These are phyloP conservation scores for Ranitomeya variabilis DNA, from an alignment of 2,113 vertebrate genomes.

Conservation along the genomic window DNA sequence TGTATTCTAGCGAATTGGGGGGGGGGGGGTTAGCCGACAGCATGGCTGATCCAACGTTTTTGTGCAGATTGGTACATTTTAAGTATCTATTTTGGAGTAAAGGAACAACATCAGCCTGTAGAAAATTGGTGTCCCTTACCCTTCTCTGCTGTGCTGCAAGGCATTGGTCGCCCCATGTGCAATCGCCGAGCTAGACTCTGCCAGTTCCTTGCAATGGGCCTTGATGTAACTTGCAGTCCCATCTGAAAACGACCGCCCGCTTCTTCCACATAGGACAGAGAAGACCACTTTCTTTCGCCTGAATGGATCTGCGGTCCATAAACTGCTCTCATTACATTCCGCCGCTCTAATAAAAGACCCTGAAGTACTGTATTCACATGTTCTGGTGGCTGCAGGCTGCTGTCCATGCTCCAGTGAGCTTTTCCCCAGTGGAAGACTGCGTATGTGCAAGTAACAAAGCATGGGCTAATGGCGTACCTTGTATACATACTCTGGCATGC, in stretches of 20 bases:
- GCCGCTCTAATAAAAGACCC: conserved; percentile 19
- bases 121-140: neutral
- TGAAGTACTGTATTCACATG: conserved; percentile 66
- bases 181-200: neutral
- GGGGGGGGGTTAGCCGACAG: neutral
- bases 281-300: neutral
- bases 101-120: neutral
- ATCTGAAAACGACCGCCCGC: neutral
- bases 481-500: conserved; percentile 68
- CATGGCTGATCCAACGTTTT: neutral
- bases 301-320: neutral
- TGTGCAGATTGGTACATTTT: neutral
- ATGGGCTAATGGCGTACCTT: conserved; percentile 68
- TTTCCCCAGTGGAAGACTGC: conserved; percentile 65
- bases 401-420: conserved; percentile 48
- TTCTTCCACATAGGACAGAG: neutral
- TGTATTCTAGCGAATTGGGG: neutral
- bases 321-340: conserved; percentile 43
- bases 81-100: neutral
- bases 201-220: neutral
- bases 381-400: conserved; percentile 64
- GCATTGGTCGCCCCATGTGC: neutral
- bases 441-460: conserved; percentile 67
- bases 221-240: neutral
- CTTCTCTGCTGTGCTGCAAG: neutral